These are phyloP conservation scores for Drosophila saltans DNA, from an alignment of 1,140 invertebrate genomes.

Conservation along the genomic window DNA sequence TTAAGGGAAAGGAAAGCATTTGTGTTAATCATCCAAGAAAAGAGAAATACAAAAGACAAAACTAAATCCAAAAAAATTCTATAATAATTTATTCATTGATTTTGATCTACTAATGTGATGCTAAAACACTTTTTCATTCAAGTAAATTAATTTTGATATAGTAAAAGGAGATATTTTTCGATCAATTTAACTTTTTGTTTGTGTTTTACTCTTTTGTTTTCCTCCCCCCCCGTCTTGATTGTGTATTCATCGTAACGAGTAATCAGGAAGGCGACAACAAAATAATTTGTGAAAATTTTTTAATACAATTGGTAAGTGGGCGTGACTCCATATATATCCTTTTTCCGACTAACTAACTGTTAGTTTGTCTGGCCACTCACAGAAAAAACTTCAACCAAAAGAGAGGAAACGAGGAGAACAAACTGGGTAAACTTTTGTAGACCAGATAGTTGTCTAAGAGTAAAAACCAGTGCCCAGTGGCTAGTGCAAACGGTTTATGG, in stretches of 20 bases:
- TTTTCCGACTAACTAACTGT: slow-evolving; percentile 3
- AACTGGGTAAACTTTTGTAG: slow-evolving; percentile 10
- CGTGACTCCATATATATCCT: slow-evolving; percentile 1
- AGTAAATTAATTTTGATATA: no score
- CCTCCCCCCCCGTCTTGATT: no score
- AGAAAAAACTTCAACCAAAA: not conserved
- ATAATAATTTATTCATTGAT: not conserved
- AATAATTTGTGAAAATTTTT: slow-evolving; percentile 32
- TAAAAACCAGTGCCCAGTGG: slow-evolving; percentile 1
- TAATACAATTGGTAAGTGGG: slow-evolving; percentile 50
- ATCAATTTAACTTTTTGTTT: no score
- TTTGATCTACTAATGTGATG: not conserved
- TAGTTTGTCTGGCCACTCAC: slow-evolving; percentile 11
- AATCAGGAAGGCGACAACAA: slow-evolving; percentile 47
- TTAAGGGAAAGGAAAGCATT: not conserved
- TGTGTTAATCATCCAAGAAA: not conserved
- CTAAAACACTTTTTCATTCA: no score
- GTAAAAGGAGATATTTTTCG: no score
- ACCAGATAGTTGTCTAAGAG: not conserved
- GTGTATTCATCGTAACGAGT: not conserved
- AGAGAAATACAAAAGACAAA: not conserved
- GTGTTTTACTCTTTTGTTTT: no score
- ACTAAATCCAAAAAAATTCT: not conserved
- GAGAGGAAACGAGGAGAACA: not conserved
- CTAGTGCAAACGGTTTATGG: slow-evolving; percentile 32